These are phyloP conservation scores for Chaenogobius annularis DNA, from an alignment of 2,113 vertebrate genomes.

Conservation along the genomic window DNA sequence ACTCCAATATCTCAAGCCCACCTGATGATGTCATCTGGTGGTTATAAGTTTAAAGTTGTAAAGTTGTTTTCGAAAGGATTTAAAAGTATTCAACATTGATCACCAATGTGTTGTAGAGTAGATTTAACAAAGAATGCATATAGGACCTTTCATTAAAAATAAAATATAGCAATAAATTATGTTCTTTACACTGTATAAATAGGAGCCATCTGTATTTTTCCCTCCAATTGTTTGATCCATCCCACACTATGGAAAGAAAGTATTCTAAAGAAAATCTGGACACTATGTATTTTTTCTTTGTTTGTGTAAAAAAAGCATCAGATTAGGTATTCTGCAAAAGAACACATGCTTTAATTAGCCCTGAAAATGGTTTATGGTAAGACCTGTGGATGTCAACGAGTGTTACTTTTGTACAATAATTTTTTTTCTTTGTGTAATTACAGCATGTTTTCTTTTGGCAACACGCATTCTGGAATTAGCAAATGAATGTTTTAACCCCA, in stretches of 20 bases:
- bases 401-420: constrained; percentile 61
- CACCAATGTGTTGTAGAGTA: neutral
- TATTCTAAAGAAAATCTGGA: neutral
- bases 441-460: constrained; percentile 73
- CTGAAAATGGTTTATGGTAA: constrained; percentile 48
- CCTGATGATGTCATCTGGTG: neutral
- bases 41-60: too few species aligned
- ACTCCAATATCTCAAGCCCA: neutral
- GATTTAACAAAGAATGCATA: neutral
- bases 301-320: constrained; percentile 42
- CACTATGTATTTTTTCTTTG: constrained; percentile 20
- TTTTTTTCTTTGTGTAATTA: constrained; percentile 68
- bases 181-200: too few species aligned
- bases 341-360: constrained; percentile 69
- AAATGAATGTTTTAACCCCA: constrained; percentile 76
- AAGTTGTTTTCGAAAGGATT: neutral
- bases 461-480: constrained; percentile 76
- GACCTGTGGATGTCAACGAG: constrained; percentile 52
- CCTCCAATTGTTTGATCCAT: neutral
- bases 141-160: too few species aligned
- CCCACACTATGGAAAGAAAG: neutral
- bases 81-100: neutral
- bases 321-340: constrained; percentile 49
- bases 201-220: neutral
- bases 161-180: too few species aligned